Percentiles rank a stretch among this genome's conserved stretches.
phyloP scores from a whole-genome alignment of 2,888 invertebrate species.

The Cancer borealis region DNA sequence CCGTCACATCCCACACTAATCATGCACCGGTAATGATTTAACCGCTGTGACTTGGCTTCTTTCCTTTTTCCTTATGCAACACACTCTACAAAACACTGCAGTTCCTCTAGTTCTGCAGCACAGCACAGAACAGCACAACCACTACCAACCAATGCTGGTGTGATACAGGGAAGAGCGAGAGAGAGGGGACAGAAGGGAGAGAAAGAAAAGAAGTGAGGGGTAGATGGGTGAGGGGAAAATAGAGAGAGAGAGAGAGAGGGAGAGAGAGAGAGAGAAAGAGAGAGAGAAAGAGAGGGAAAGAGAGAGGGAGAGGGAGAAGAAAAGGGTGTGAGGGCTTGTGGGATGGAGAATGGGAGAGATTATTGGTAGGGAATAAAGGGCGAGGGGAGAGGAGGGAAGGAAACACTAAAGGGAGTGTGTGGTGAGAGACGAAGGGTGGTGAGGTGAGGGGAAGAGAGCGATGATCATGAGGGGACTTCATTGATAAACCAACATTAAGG shows the following conservation, averaged over 20 bases:
- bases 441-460: conserved; percentile 23
- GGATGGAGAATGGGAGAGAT: conserved; percentile 51
- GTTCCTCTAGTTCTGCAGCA: not conserved
- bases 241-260: conserved; percentile 28
- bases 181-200: conserved; percentile 48
- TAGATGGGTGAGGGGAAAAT: conserved; percentile 41
- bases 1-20: not conserved
- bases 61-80: not conserved
- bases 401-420: conserved; percentile 46
- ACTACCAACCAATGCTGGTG: conserved; percentile 49
- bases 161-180: conserved; percentile 61
- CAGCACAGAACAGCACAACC: conserved; percentile 30
- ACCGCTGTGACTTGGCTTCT: not conserved
- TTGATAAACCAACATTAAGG: conserved; percentile 55
- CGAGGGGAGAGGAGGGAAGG: conserved; percentile 38
- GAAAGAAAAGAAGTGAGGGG: conserved; percentile 41
- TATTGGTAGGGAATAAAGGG: conserved; percentile 39
- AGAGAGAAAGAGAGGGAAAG: conserved; percentile 46
- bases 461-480: conserved; percentile 41
- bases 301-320: conserved; percentile 39
- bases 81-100: not conserved
- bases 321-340: not conserved
- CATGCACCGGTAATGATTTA: not conserved
- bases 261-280: conserved; percentile 52
- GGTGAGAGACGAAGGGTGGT: conserved; percentile 18